These are phyloP conservation scores for Pseudonaja textilis DNA, from an alignment of 2,113 vertebrate genomes.

Conservation along the genomic window DNA sequence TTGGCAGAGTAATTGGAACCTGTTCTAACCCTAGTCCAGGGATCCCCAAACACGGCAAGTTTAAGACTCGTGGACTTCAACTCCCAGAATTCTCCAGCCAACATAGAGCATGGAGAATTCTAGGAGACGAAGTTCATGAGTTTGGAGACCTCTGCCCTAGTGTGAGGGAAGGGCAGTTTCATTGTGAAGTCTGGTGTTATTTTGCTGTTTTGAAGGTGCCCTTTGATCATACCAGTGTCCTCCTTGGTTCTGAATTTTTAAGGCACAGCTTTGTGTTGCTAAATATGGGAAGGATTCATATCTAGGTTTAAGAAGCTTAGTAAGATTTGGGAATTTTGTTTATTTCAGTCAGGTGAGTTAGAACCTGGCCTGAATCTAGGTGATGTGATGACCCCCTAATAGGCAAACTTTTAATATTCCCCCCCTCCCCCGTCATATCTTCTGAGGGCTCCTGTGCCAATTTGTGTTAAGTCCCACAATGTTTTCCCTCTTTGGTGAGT, in stretches of 20 bases:
- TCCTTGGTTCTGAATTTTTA: background rate
- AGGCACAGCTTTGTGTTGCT: background rate
- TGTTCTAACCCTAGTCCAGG: background rate
- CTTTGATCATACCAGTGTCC: background rate
- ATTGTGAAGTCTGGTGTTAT: background rate
- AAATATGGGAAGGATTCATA: background rate
- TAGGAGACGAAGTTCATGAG: too few species aligned
- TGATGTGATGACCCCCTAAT: background rate
- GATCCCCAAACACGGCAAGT: too few species aligned
- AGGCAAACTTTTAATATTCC: background rate
- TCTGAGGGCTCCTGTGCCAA: background rate
- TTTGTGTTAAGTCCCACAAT: background rate
- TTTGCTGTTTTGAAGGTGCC: background rate
- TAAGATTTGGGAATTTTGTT: background rate
- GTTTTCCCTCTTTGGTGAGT: background rate
- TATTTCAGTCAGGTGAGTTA: background rate
- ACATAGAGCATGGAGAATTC: too few species aligned
- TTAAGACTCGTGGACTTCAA: too few species aligned
- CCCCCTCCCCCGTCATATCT: too few species aligned
- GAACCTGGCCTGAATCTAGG: background rate
- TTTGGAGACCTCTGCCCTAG: background rate
- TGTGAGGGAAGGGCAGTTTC: background rate
- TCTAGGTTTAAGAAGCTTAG: background rate
- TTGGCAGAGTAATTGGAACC: background rate
- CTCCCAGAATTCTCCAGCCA: too few species aligned